Base-by-base conservation (phyloP, 2,113 vertebrate genomes). In the Myxocyprinus asiaticus region DNA sequence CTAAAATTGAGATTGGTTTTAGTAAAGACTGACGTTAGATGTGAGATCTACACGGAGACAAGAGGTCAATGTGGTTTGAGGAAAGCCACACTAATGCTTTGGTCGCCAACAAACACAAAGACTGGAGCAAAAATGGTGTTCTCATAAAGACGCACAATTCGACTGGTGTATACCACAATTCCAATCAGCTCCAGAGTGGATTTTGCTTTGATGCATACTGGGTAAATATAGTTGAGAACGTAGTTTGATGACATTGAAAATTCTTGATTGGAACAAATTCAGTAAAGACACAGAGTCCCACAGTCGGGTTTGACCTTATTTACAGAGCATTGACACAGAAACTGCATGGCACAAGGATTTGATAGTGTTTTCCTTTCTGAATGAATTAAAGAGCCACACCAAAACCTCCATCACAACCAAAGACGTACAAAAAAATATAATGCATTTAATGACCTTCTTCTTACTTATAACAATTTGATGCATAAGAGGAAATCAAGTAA, bases 71-170 rank as follows among this genome's bases (percentile, higher is more conserved):
- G 53, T 7, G 55, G 53, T 59, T 72, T 72, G 55, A 61, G 43
- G n/a, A 7, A 72, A 72, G 43, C 70, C 69, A 58, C 69, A 17
- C 43, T 42, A 48, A 59, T 44, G 53, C 33, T 59, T 53, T 62
- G 61, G 48, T 72, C 70, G 58, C 55, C 55, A 72, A 44, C 70
- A 72, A 59, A 59, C 5, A 71, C 68, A 71, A 55, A 66, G 74
- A 53, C 48, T 14, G 2, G 9, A 45, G 55, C 53, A 4, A n/a
- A n/a, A 72, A 64, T 42, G 8, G 50, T 42, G 70, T 50, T 45
- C 53, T 10, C 14, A 66, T 62, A 17, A 78, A 68, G 69, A 59
- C 12, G 44, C 11, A 9, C 12, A n/a, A 5, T 3, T 4, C 6
- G 15, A 61, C 45, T 58, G 53, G 11, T 5, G 33, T 44, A 42